Evolutionary conservation across 2,113 vertebrate genomes (phyloP), one percentile per base, ranked within the genome.

Genomic region (Carassius carassius): DNA sequence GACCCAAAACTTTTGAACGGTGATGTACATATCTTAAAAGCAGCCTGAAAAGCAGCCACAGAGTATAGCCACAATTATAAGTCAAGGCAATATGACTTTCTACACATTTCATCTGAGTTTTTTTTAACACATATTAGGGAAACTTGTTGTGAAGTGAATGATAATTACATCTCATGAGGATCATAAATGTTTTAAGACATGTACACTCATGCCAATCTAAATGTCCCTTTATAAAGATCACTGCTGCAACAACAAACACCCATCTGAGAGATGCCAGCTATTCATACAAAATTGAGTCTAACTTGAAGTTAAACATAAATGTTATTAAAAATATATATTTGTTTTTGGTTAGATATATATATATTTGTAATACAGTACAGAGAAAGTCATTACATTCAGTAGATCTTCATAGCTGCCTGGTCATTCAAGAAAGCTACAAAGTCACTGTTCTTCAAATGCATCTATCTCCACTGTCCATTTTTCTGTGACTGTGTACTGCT

Each of bases 381-480:
- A 90, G 86, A 89, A 80, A 76, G 89, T 90, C 85, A 85, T 47
- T 87, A 89, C 86, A 81, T 85, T 3, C 60, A 23, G 9, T 74
- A 47, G 9, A 32, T 37, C 85, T 85, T 87, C 77, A 85, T 83
- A 93, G 93, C 92, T 94, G 91, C 91, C 92, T 87, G 49, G 32
- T 85, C 23, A 84, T 51, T 89, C 58, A 25, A 25, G 73, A 78
- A 83, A 90, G 84, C 84, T 85, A 84, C 81, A 73, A 17, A 35
- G n/a, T 23, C 3, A 65, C 23, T 44, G 25, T 67, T 80, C 16
- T 47, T 56, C 11, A 56, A 32, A 32, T 35, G 72, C 65, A 21
- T 29, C 44, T 69, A 19, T 82, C 51, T 74, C 67, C 72, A 84
- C 41, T 83, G 80, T 72, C 44, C 72, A n/a, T 75, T 47, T 70